Evolutionary conservation across 2,113 vertebrate species (phyloP), one percentile per base, ranked within the genome.

Genomic region (Sorex araneus): DNA sequence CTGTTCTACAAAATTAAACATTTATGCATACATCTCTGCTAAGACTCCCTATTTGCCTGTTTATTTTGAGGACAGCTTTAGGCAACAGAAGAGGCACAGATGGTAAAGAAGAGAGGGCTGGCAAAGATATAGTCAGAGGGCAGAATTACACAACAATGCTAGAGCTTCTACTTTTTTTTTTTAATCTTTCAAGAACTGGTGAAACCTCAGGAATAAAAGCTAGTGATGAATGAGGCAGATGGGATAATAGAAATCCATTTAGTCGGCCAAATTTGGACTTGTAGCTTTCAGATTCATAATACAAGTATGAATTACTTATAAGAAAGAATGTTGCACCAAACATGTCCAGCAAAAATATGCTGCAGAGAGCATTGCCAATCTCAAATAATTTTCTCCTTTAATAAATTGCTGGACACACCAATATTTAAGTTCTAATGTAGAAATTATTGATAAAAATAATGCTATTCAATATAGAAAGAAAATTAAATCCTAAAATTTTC

Each of bases 1-100:
- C 6, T 77, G 2, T 86, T 85, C 8, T 85, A 19, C 84, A 60
- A 90, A 82, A 90, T 74, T 32, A 85, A 73, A 83, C 81, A 27
- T 54, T n/a, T 70, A 50, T 32, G 2, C 8, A 57, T 43, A 15
- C 7, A 30, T 85, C 16, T 50, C 27, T 82, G 8, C 18, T 43
- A 50, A 50, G 12, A 83, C 40, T 43, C 34, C 6, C 3, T 57
- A 3, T 66, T 81, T 81, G 16, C 3, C 18, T 23, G 2, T 4
- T 71, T 34, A 73, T 67, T 34, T 3, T 43, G 34, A 43, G 43
- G 9, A 71, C 15, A 45, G 43, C 3, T 66, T 64, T 57, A 57
- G 57, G 28, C 40, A 69, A 13, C 25, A 60, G 34, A 77, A 30
- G 0, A 78, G 16, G 9, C 16, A 19, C 19, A 54, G 40, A 84